These are phyloP conservation scores for Naja naja DNA, from an alignment of 2,113 vertebrate species.

Conservation along the genomic window DNA sequence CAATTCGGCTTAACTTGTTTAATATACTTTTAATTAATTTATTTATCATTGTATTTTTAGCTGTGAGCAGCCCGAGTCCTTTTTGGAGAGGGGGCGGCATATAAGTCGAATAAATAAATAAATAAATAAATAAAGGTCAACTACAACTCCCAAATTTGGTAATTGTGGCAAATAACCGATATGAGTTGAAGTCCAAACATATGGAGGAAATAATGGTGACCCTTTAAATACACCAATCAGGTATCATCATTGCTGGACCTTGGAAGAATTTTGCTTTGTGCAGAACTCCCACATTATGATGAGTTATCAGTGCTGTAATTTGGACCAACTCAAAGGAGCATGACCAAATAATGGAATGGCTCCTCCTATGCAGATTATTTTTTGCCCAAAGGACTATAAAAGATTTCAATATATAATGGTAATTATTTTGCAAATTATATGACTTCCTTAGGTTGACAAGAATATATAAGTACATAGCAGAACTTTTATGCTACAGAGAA, in stretches of 20 bases:
- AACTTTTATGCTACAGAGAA: background rate
- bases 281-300: background rate
- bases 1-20: no score
- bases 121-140: no score
- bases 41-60: no score
- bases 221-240: background rate
- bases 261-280: background rate
- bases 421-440: background rate
- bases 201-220: background rate
- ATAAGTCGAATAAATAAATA: no score
- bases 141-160: background rate
- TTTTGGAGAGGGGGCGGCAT: no score
- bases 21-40: no score
- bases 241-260: background rate
- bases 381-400: background rate
- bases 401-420: background rate
- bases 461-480: background rate
- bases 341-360: background rate
- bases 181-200: background rate
- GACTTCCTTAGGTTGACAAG: background rate
- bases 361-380: background rate
- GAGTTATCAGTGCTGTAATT: background rate
- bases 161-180: background rate
- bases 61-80: no score
- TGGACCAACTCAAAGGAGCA: background rate